phyloP scores from a whole-genome alignment of 1,140 invertebrate species.

The Argopecten irradians region DNA sequence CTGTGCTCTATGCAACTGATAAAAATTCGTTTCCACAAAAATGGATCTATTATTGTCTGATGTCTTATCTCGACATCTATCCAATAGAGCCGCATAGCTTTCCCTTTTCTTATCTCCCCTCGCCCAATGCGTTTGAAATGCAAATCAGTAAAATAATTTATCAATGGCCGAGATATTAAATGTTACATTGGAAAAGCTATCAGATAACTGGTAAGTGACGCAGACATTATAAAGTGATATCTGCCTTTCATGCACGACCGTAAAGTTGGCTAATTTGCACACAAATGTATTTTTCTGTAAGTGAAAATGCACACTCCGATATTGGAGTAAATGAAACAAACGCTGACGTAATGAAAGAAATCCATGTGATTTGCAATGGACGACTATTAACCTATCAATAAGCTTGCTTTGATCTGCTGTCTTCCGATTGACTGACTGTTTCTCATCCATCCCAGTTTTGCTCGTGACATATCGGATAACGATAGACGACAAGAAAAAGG shows the following conservation, averaged over 20 bases:
- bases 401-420: slow-evolving; percentile 15
- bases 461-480: slow-evolving; percentile 14
- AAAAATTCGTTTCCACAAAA: slow-evolving; percentile 23
- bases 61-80: slow-evolving; percentile 12
- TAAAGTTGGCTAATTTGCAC: slow-evolving; percentile 21
- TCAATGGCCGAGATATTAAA: slow-evolving; percentile 18
- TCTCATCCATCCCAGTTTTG: not conserved
- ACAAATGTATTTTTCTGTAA: slow-evolving; percentile 19
- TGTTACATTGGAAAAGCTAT: slow-evolving; percentile 22
- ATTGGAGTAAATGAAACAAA: slow-evolving; percentile 23
- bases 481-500: not conserved
- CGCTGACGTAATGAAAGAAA: slow-evolving; percentile 16
- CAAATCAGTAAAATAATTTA: slow-evolving; percentile 19
- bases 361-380: not conserved
- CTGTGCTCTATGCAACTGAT: slow-evolving; percentile 20
- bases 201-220: slow-evolving; percentile 16
- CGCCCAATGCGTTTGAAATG: slow-evolving; percentile 20
- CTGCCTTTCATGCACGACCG: slow-evolving; percentile 19
- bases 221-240: slow-evolving; percentile 18
- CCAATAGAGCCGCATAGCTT: not conserved
- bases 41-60: slow-evolving; percentile 22
- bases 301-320: slow-evolving; percentile 15
- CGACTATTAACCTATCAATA: slow-evolving; percentile 17
- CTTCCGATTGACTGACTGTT: slow-evolving; percentile 3
- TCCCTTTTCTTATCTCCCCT: slow-evolving; percentile 20